phyloP scores from a whole-genome alignment of 2,888 invertebrate genomes.

The Spodoptera littoralis region DNA sequence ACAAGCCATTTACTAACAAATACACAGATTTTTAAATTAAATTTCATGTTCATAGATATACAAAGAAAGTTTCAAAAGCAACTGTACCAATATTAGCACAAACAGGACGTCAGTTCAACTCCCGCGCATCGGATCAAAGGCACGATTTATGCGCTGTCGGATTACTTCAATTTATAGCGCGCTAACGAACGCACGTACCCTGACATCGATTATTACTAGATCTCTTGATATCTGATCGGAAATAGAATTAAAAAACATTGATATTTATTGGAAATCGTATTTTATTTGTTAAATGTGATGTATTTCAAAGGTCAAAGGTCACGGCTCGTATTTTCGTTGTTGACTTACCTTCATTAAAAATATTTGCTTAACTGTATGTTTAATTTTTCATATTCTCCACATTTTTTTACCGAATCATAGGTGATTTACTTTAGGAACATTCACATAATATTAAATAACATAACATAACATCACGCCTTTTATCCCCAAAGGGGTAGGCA shows the following conservation, averaged over 20 bases:
- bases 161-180: slow-evolving; percentile 65
- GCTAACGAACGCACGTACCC: slow-evolving; percentile 61
- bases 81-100: slow-evolving; percentile 50
- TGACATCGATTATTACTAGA: slow-evolving; percentile 30
- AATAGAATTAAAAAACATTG: slow-evolving; percentile 4
- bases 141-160: slow-evolving; percentile 62
- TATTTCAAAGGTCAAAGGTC: too few species aligned
- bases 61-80: slow-evolving; percentile 4
- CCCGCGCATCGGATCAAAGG: slow-evolving; percentile 62
- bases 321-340: too few species aligned
- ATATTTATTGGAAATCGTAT: too few species aligned
- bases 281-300: too few species aligned
- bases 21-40: background rate
- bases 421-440: too few species aligned
- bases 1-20: background rate
- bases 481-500: too few species aligned
- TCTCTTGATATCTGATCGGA: slow-evolving; percentile 14
- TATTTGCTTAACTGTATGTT: too few species aligned
- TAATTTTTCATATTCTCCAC: too few species aligned
- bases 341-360: too few species aligned
- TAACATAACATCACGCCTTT: too few species aligned
- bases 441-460: too few species aligned
- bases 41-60: background rate
- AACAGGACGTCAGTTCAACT: slow-evolving; percentile 53
- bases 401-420: too few species aligned